A percentile compares a stretch with the other conserved stretches of the same genome.
Evolutionary conservation across 1,140 invertebrate species (phyloP).

Genomic region (Onthophagus taurus): DNA sequence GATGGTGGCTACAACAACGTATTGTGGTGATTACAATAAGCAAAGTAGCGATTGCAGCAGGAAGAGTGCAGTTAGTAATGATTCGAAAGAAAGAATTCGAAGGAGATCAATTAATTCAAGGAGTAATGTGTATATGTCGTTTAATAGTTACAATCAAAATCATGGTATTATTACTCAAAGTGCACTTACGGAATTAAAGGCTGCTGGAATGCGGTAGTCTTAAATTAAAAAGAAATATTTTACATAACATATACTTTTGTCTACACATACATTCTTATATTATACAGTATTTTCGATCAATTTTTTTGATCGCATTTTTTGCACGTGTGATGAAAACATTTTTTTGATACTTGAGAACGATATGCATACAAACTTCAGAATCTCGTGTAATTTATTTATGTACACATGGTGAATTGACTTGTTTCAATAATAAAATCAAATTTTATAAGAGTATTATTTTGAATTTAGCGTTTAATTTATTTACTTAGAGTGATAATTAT

Average conservation of each 20-base stretch:
- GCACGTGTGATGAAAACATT: too few relatives aligned
- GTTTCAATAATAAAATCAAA: too few relatives aligned
- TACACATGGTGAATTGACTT: too few relatives aligned
- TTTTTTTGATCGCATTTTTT: too few relatives aligned
- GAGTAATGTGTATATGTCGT: slow-evolving; percentile 24
- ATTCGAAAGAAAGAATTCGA: slow-evolving; percentile 15
- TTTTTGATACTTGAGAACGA: too few relatives aligned
- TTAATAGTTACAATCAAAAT: slow-evolving; percentile 33
- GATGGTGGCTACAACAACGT: slow-evolving; percentile 4
- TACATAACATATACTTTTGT: too few relatives aligned
- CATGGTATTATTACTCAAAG: slow-evolving; percentile 36
- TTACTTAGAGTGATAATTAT: too few relatives aligned
- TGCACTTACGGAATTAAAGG: slow-evolving; percentile 33
- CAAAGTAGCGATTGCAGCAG: not conserved
- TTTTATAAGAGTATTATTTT: too few relatives aligned
- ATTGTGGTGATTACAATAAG: not conserved
- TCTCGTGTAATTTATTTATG: too few relatives aligned
- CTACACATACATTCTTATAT: not conserved
- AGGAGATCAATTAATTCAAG: slow-evolving; percentile 14
- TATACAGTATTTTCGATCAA: not conserved
- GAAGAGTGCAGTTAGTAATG: not conserved
- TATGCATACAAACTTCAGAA: too few relatives aligned
- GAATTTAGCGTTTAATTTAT: too few relatives aligned
- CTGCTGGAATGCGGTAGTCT: slow-evolving; percentile 31
- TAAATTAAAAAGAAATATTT: too few relatives aligned